Base-by-base conservation (phyloP, 2,888 invertebrate genomes). In the Odiellus spinosus region DNA sequence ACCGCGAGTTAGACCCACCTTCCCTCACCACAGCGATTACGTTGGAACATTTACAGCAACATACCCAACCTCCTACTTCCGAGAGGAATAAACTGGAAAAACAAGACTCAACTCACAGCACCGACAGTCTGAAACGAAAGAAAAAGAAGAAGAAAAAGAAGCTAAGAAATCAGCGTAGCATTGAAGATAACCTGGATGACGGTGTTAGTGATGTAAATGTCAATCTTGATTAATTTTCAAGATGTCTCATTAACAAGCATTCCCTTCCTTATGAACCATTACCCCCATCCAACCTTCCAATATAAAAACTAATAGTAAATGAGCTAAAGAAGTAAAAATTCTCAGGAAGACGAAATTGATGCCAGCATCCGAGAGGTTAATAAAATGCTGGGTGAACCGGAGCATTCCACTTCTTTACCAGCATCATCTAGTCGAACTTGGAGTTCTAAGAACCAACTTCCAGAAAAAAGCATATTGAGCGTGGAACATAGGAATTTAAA, bases 401-500 rank as follows among this genome's bases (percentile, higher is more conserved):
- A 44, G 21, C 14, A 26, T 19, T 12, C 36, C 20, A 48, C 45
- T 12, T 36, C 14, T 11, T 35, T 35, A 20, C 19, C 33, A 10
- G 10, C 21, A 26, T 38, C 41, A 33, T 20, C 44, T 38, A 5
- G 40, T 36, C 39, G 21, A 5, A 41, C 33, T 15, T 42, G 43
- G 12, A 26, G 38, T 35, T 32, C 40, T 8, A 35, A 33, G 19
- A 39, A 46, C 5, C 47, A 44, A 42, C 34, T 40, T 40, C 33
- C 32, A 17, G 57, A 59, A 53, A 51, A 73, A 56, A 68, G 73
- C 39, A 64, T 79, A 33, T 66, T 83, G 10, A 69, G 66, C 43
- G 73, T 82, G 20, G 78, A 81, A 53, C 71, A 75, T 53, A 79
- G 79, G 60, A 73, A 80, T 63, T 67, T 85, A 18, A 83, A 83